A percentile compares a stretch with the other conserved stretches of the same genome.
These are phyloP conservation scores for Stomatorhinus walkeri DNA, from an alignment of 2,797 vertebrate genomes.

Conservation along the genomic window DNA sequence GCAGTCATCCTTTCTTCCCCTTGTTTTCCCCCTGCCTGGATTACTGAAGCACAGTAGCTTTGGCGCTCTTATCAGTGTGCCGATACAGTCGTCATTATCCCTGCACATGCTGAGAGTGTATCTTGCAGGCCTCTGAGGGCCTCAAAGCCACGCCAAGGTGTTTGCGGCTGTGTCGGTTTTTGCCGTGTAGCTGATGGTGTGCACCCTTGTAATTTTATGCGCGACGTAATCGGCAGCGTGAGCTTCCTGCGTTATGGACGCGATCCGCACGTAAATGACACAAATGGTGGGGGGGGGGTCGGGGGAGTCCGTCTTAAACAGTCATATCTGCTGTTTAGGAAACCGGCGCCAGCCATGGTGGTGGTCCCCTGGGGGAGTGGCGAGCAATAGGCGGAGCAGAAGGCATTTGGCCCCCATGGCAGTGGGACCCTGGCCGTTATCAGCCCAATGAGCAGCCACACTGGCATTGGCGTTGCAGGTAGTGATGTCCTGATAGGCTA, in stretches of 20 bases:
- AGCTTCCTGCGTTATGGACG: background rate
- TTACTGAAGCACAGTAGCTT: background rate
- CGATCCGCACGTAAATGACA: background rate
- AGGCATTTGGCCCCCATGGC: background rate
- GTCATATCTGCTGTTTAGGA: background rate
- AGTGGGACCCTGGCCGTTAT: background rate
- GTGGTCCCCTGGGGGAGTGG: background rate
- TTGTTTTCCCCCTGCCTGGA: background rate
- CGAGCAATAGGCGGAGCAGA: background rate
- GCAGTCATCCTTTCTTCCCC: background rate
- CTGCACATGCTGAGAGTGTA: conserved; percentile 56
- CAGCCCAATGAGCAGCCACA: background rate
- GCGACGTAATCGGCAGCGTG: background rate
- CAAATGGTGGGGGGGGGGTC: background rate
- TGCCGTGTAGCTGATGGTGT: background rate
- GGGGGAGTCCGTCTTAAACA: background rate
- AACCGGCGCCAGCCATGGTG: background rate
- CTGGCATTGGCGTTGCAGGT: background rate
- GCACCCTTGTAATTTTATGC: background rate
- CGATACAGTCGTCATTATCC: conserved; percentile 56
- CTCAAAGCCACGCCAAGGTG: conserved; percentile 59
- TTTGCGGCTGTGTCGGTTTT: conserved; percentile 67
- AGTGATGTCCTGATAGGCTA: background rate
- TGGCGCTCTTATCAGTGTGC: conserved; percentile 30
- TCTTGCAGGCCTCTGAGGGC: conserved; percentile 62